A percentile compares a stretch with the other conserved stretches of the same genome.
Evolutionary conservation across 2,113 vertebrate species (phyloP).

Genomic region (Syngnathus scovelli): DNA sequence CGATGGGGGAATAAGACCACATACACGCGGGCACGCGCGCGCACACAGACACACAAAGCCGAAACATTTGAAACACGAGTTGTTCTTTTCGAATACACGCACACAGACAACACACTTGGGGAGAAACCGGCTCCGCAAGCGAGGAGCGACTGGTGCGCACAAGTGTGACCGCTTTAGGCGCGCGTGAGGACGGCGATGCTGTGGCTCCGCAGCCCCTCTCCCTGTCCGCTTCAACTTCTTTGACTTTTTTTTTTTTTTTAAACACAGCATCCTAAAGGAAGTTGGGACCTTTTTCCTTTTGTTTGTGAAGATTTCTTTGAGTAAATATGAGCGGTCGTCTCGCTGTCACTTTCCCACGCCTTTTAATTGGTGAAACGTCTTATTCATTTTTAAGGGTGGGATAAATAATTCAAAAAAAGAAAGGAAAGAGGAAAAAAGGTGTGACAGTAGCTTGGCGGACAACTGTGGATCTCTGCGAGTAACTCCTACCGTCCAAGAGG

Average conservation of each 20-base stretch:
- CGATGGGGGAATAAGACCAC: conserved; percentile 1
- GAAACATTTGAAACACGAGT: conserved; percentile 71
- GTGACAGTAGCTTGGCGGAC: conserved; percentile 67
- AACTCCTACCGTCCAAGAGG: conserved; percentile 59
- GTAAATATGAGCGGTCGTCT: conserved; percentile 67
- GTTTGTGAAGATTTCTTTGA: conserved; percentile 29
- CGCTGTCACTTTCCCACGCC: conserved; percentile 63
- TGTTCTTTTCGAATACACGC: conserved; percentile 56
- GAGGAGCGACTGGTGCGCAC: conserved; percentile 55
- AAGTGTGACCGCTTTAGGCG: conserved; percentile 63
- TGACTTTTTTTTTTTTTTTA: conserved; percentile 10
- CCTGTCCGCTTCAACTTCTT: conserved; percentile 66
- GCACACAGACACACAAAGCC: conserved; percentile 25
- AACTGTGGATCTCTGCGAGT: conserved; percentile 69
- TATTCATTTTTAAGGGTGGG: conserved; percentile 66
- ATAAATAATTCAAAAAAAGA: conserved; percentile 60
- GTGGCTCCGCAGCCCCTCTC: conserved; percentile 54
- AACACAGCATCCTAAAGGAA: conserved; percentile 43
- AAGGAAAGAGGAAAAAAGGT: conserved; percentile 33
- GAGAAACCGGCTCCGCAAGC: conserved; percentile 68
- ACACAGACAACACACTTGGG: conserved; percentile 53
- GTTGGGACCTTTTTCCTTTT: conserved; percentile 50
- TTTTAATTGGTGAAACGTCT: conserved; percentile 62
- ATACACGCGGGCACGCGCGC: neutral
- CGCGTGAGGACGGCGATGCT: conserved; percentile 71